Evolutionary conservation across 2,113 vertebrate species (phyloP), one percentile per base, ranked within the genome.

Genomic region (Microtus pennsylvanicus): DNA sequence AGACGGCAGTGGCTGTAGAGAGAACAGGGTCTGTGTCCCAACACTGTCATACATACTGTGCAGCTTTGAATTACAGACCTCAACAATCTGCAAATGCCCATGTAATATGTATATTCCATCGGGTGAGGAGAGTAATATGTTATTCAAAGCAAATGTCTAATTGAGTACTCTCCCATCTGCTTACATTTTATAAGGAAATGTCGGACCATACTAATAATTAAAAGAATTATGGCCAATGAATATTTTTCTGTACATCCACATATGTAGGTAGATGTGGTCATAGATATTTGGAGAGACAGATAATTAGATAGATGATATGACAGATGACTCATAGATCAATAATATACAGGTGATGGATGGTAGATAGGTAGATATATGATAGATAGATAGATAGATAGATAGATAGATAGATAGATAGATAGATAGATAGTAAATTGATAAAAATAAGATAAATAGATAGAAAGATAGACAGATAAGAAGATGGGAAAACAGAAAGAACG

Each of bases 1-100:
- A 5, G 24, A 33, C 52, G 3, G 0, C 0, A 3, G 6, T 3
- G 26, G 11, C 0, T 1, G 0, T 8, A 8, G 8, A 26, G 8
- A 19, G 7, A 74, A 30, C 1, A 2, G 9, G 5, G 4, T 28
- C 6, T 28, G 4, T 13, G 19, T 35, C 19, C 21, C 30, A 83
- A 3, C 5, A 28, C 3, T 3, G 58, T 7, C 6, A 58, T 58
- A 21, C 55, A 58, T 58, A 58, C 4, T 5, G 14, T 14, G 26
- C 19, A 58, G 0, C 10, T 24, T 67, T 47, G 24, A 42, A 26
- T 22, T 50, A 14, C 47, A 78, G n/a, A 35, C 38, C 58, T 90
- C 26, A 22, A 63, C 9, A 55, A 33, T 58, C 19, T 55, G 1
- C 22, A 82, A 69, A 47, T 0, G 30, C 0, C 11, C 16, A 7